Base-by-base conservation (phyloP, 2,797 vertebrate species). In the Mormyrops attenuatus region DNA sequence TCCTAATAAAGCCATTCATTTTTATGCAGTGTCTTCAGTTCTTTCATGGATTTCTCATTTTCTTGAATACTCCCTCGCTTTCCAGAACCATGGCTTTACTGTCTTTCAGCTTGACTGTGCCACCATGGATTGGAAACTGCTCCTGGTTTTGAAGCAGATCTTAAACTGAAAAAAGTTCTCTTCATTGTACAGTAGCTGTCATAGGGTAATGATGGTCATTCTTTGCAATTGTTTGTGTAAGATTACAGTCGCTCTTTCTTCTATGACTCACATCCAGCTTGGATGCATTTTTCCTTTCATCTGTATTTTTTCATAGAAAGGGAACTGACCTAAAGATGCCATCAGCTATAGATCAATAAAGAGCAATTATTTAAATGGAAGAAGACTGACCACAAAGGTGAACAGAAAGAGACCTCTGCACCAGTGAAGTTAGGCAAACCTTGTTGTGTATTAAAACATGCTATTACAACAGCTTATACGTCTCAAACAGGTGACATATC, bases 1-100 rank as follows among this genome's bases (percentile, higher is more conserved):
- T 55, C 57, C 63, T 88, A 66, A 93, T 89, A 90, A 93, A 89
- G 60, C 50, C 63, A 87, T 88, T n/a, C 26, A 77, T 90, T 89
- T 90, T 88, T 91, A 88, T 89, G 11, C 44, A 89, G 88, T 82
- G 87, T 50, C 49, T 6, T 80, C 53, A 22, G 41, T 80, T 34
- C 88, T 4, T 2, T 63, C 13, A 3, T 63, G 55, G 52, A 20
- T 6, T 85, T 8, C 73, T 77, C 34, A 17, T 77, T 41, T 41
- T 44, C 15, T 44, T 80, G 17, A 44, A n/a, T 20, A 20, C 7
- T 38, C 17, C 38, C 73, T 44, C 17, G 3, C 15, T 44, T 44
- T 80, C 11, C 63, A 15, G 63, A 15, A 34, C 2, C 13, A 4
- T 77, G 26, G 30, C 34, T 20, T 17, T 15, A 34, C 13, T 41